Evolutionary conservation across 1,140 invertebrate species (phyloP).

Genomic region (Lordiphosa clarofinis): DNA sequence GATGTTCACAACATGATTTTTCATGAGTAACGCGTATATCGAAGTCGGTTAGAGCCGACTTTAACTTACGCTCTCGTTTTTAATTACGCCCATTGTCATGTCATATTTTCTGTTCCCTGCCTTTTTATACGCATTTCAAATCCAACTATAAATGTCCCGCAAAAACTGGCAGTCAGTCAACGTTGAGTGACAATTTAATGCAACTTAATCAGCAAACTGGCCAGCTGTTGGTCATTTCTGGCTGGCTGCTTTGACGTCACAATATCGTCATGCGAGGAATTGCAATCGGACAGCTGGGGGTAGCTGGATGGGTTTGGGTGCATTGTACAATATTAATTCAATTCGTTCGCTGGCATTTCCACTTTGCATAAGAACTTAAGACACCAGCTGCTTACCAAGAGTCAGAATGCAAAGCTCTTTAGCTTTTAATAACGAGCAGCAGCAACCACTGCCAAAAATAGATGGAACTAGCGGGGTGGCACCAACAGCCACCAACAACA

Average conservation of each 20-base stretch:
- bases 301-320: background rate
- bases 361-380: conserved; percentile 19
- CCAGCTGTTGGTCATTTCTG: conserved; percentile 33
- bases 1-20: too few species aligned
- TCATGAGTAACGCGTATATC: too few species aligned
- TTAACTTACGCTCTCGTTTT: too few species aligned
- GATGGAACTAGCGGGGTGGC: conserved; percentile 1
- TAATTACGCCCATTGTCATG: background rate
- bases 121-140: conserved; percentile 3
- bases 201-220: conserved; percentile 49
- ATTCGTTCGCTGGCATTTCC: conserved; percentile 8
- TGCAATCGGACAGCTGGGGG: conserved; percentile 30
- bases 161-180: conserved; percentile 21
- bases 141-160: conserved; percentile 16
- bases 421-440: conserved; percentile 10
- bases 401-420: conserved; percentile 35
- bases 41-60: too few species aligned
- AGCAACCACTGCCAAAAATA: background rate
- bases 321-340: conserved; percentile 1
- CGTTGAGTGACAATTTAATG: conserved; percentile 53
- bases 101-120: background rate
- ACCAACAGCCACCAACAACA: too few species aligned
- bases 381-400: conserved; percentile 8
- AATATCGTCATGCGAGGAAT: conserved; percentile 1
- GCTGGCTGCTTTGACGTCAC: conserved; percentile 55